Base-by-base conservation (phyloP, 2,113 vertebrate genomes). In the Caranx melampygus region DNA sequence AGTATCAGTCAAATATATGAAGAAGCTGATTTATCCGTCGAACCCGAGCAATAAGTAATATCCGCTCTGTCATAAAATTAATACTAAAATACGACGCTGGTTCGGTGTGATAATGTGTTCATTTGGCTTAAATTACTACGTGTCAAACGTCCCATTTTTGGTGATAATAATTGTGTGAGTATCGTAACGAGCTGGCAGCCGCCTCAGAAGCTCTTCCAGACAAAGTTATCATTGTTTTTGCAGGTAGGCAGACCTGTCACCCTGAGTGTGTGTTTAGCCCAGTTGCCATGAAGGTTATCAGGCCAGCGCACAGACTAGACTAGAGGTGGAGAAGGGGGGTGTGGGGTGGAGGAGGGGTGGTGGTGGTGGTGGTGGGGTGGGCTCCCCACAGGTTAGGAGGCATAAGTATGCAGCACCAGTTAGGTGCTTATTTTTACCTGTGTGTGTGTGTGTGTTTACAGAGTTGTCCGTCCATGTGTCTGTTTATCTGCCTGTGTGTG, bases 231-330 rank as follows among this genome's bases (percentile, higher is more conserved):
- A 55, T 91, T 89, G 91, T 91, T 88, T 88, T 87, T 85, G 79
- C 88, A 93, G 89, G 86, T 59, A 72, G 78, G 82, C 85, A 75
- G 75, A 13, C 72, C 65, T 79, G 87, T 86, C 88, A 78, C 75
- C 77, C 78, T 14, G 64, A 80, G 80, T 87, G 90, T 89, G 89
- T 87, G 86, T 90, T 85, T 82, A 87, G 83, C 86, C 85, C 84
- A 71, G 73, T 85, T 83, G 83, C 86, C 86, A 89, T 91, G 91
- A 93, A 93, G 93, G 93, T 94, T 94, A 93, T 94, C 92, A 87
- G 92, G 82, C 88, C 87, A 49, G 72, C 0, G 49, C 89, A 87
- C 87, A 77, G 81, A 81, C 85, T 77, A 72, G 75, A 77, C 85
- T 55, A 58, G 87, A 74, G 88, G 90, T 76, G 87, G 71, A 78